Conservation (phyloP, 2,888 invertebrate species). For the Heteromyza rotundicornis region DNA sequence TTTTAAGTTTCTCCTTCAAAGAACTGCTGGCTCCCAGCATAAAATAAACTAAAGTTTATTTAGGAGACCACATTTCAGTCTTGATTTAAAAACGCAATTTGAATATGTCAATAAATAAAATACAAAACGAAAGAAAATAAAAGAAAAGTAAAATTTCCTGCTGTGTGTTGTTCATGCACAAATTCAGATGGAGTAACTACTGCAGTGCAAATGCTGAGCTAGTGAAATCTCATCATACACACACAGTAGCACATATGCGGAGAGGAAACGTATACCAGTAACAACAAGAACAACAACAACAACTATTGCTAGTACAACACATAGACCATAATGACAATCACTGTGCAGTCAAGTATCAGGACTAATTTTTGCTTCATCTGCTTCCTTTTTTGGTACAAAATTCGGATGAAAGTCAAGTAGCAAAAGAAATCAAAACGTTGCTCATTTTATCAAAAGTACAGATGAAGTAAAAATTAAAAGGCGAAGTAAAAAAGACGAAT, state of each 20-base stretch:
- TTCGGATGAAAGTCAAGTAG: neutral
- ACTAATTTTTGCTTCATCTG: neutral
- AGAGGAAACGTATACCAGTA: neutral
- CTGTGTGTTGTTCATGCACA: neutral
- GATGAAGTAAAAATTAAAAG: neutral
- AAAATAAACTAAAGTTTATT: neutral
- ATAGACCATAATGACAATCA: no score
- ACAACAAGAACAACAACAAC: neutral
- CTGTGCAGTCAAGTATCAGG: no score
- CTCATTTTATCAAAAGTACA: neutral
- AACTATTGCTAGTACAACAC: no score
- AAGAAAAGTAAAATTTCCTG: neutral
- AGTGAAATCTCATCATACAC: neutral
- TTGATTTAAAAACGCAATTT: conserved; percentile 2
- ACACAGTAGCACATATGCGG: neutral
- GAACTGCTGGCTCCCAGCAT: neutral
- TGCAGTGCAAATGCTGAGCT: neutral
- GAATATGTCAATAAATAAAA: neutral
- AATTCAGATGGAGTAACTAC: no score
- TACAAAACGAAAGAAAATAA: neutral
- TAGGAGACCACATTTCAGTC: neutral
- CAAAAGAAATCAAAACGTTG: neutral
- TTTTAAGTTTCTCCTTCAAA: no score
- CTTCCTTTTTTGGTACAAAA: neutral
- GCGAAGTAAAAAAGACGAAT: neutral